These are phyloP conservation scores for Apamea epomidion DNA, from an alignment of 2,888 invertebrate species.

Conservation along the genomic window DNA sequence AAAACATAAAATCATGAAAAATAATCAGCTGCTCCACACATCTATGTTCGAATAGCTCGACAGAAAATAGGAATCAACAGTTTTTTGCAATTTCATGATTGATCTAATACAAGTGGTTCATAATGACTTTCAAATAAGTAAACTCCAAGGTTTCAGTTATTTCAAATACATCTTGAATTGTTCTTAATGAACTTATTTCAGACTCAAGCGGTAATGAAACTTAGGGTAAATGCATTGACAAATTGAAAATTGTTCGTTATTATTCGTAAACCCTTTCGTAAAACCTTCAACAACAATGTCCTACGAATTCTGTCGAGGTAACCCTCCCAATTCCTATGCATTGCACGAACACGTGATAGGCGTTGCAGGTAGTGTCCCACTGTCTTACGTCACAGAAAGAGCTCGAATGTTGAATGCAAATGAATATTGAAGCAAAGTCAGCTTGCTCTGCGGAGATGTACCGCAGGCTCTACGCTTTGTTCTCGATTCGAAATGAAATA, in stretches of 20 bases:
- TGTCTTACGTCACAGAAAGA: constrained; percentile 75
- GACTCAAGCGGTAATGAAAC: neutral
- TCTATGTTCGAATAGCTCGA: neutral
- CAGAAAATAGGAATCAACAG: neutral
- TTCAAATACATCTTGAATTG: neutral
- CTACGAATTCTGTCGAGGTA: neutral
- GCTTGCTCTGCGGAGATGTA: constrained; percentile 61
- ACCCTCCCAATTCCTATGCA: constrained; percentile 11
- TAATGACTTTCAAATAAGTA: neutral
- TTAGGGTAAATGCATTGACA: neutral
- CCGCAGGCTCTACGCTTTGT: constrained; percentile 60
- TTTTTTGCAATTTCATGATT: neutral
- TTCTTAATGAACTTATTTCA: neutral
- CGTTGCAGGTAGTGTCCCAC: constrained; percentile 65
- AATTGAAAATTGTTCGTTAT: neutral
- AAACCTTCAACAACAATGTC: neutral
- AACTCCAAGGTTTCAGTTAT: neutral
- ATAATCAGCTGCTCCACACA: neutral
- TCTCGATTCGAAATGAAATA: constrained; percentile 57
- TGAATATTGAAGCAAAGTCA: constrained; percentile 79
- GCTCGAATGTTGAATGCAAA: constrained; percentile 79
- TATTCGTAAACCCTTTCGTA: neutral
- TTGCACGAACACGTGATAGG: constrained; percentile 35
- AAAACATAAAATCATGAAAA: neutral
- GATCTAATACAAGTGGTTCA: neutral